Percentiles rank a stretch among this genome's conserved stretches.
These are phyloP conservation scores for Sturmia bella DNA, from an alignment of 2,888 invertebrate species.

Conservation along the genomic window DNA sequence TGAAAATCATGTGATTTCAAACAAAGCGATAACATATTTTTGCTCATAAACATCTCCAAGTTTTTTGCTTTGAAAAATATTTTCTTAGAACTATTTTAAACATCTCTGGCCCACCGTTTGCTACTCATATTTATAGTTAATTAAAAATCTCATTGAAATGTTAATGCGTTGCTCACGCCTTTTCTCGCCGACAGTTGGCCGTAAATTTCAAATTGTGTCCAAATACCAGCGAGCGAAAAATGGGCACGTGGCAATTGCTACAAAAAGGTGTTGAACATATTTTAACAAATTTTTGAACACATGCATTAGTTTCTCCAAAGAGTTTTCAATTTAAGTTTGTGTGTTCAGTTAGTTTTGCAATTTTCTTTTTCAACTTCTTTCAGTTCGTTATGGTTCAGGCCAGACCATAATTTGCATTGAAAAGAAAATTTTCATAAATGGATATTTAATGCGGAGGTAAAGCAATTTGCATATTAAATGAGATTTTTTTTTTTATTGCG, in stretches of 20 bases:
- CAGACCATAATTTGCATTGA: constrained; percentile 61
- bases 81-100: neutral
- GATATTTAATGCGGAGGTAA: constrained; percentile 67
- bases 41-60: no score
- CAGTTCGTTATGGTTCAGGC: constrained; percentile 24
- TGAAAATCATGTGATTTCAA: no score
- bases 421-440: constrained; percentile 66
- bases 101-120: neutral
- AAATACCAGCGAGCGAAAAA: no score
- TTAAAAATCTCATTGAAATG: constrained; percentile 60
- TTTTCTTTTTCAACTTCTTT: neutral
- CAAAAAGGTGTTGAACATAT: constrained; percentile 60
- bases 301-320: constrained; percentile 48
- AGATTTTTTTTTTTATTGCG: constrained; percentile 37
- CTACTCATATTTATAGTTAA: constrained; percentile 41
- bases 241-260: neutral
- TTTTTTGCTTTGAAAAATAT: neutral
- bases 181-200: neutral
- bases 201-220: constrained; percentile 23
- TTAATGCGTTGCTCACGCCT: constrained; percentile 33
- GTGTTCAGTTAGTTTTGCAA: neutral
- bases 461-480: constrained; percentile 70
- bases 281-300: constrained; percentile 57
- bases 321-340: constrained; percentile 44
- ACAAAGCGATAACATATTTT: no score